These are phyloP conservation scores for Colossoma macropomum DNA, from an alignment of 2,113 vertebrate species.

Conservation along the genomic window DNA sequence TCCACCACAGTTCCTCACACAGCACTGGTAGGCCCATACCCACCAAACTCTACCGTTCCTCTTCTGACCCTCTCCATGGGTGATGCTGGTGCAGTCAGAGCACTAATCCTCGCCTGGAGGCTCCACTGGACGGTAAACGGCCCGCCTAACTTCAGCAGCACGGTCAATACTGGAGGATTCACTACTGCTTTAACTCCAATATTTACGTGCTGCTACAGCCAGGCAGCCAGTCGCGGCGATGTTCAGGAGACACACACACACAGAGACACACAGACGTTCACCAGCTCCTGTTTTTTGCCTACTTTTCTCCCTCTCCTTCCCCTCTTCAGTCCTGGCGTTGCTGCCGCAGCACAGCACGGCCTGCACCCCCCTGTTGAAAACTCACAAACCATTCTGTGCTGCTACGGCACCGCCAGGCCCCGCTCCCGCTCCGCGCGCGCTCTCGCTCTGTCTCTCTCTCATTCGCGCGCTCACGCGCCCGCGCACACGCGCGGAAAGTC, in stretches of 20 bases:
- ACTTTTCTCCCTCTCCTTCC: constrained; percentile 24
- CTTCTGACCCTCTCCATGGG: constrained; percentile 1
- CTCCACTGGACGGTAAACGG: constrained; percentile 59
- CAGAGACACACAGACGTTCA: neutral
- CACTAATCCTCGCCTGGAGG: neutral
- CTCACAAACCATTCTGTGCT: constrained; percentile 96
- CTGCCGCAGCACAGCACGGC: constrained; percentile 93
- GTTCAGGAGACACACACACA: constrained; percentile 24
- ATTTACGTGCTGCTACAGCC: constrained; percentile 96
- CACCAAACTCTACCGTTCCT: neutral
- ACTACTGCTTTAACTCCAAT: constrained; percentile 89
- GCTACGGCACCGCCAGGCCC: constrained; percentile 88
- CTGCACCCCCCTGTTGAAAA: constrained; percentile 85
- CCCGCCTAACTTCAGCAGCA: constrained; percentile 91
- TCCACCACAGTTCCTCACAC: neutral
- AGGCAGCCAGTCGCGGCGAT: constrained; percentile 75
- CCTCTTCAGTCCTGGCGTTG: constrained; percentile 80
- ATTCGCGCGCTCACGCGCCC: neutral
- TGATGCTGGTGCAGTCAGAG: neutral
- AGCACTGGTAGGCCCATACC: neutral
- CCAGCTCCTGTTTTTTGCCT: constrained; percentile 31
- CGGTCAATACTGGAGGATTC: constrained; percentile 92
- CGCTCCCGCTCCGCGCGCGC: neutral
- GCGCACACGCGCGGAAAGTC: neutral
- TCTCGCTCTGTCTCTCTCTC: neutral